Base-by-base conservation (phyloP, 1,140 invertebrate species). In the Propsilocerus akamusi region DNA sequence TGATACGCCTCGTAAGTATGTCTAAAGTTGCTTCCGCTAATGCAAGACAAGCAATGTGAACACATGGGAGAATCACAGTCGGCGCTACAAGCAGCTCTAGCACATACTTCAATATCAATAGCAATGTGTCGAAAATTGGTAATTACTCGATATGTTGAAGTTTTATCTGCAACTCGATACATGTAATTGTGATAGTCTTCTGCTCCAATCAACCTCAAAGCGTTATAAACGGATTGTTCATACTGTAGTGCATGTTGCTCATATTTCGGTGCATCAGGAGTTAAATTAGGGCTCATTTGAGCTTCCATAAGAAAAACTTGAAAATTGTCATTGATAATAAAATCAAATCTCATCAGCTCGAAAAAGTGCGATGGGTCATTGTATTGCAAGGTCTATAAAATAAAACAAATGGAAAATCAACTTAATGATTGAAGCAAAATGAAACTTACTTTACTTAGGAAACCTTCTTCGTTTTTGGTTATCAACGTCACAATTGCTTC, bases 241-340 rank as follows among this genome's bases (percentile, higher is more conserved):
- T 97, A 97, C 0, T 97, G 63, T 10, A 90, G 61, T 52, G 78
- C 76, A 64, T 97, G 97, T 1, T 78, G 81, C 32, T 81, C 77
- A 65, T 86, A 97, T 68, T 98, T 92, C 0, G 81, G 80, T 0
- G 92, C 95, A n/a, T n/a, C n/a, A n/a, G n/a, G n/a, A 0, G 89
- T 94, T 23, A 97, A 71, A 71, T 98, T 97, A 0, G 94, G 94
- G 25, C 91, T 95, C 94, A 97, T 97, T 62, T 98, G 97, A 1
- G 89, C 93, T 68, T 97, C 94, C 78, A 97, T 83, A 3, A 95
- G 67, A 58, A 79, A 88, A 3, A 95, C 82, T 46, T 88, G 86
- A 0, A 96, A 60, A 47, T 94, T 68, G 55, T 91, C 83, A 64
- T 97, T 91, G 5, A 97, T 68, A 0, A 93, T 80, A 64, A 97